These are phyloP conservation scores for Melanchra persicariae DNA, from an alignment of 2,888 invertebrate species.

Conservation along the genomic window DNA sequence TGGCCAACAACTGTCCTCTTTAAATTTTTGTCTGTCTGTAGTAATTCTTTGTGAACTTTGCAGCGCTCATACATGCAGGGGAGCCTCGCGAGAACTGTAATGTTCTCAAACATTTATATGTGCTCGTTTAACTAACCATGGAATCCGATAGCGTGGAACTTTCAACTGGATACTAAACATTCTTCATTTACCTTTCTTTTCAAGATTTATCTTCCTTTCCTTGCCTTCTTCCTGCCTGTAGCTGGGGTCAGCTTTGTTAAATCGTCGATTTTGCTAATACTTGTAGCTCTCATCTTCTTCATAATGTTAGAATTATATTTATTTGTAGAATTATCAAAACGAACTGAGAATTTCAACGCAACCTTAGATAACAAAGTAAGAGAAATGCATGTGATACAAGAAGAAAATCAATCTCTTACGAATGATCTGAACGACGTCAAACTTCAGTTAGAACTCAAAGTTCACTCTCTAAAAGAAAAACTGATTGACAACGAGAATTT, in stretches of 20 bases:
- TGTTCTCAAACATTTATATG: constrained; percentile 57
- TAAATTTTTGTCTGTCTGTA: constrained; percentile 2
- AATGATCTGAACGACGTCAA: constrained; percentile 78
- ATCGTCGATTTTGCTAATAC: constrained; percentile 13
- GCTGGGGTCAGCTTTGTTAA: constrained; percentile 7
- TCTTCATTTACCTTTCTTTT: constrained; percentile 36
- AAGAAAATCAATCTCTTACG: constrained; percentile 76
- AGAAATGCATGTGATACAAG: constrained; percentile 73
- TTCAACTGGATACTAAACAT: constrained; percentile 35
- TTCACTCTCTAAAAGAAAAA: constrained; percentile 81
- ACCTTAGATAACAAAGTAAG: constrained; percentile 70
- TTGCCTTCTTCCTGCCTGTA: constrained; percentile 24
- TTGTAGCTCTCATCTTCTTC: constrained; percentile 7
- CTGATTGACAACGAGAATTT: constrained; percentile 78
- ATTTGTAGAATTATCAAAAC: constrained; percentile 75
- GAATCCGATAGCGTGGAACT: constrained; percentile 22
- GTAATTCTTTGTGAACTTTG: constrained; percentile 52
- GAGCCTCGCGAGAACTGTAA: constrained; percentile 44
- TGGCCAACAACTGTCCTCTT: neutral
- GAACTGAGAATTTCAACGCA: constrained; percentile 67
- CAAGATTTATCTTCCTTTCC: constrained; percentile 11
- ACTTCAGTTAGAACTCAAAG: constrained; percentile 79
- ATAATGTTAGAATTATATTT: constrained; percentile 43
- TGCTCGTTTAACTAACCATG: constrained; percentile 45
- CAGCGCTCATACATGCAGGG: constrained; percentile 47